Evolutionary conservation across 2,797 vertebrate genomes (phyloP).

Genomic region (Fringilla coelebs): DNA sequence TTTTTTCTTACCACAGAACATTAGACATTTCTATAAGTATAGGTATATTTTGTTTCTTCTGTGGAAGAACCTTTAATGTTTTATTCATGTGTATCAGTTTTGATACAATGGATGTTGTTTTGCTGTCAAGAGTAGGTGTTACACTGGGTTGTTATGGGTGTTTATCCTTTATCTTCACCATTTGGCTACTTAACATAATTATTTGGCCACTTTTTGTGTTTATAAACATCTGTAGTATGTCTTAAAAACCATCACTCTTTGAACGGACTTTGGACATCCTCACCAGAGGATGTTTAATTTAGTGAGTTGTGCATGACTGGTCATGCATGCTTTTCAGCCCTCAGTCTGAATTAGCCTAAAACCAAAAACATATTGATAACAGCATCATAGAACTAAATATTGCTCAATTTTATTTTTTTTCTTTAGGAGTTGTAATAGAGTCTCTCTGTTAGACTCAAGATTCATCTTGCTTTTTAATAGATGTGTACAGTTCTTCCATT

Average conservation of each 20-base stretch:
- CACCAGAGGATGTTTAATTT: neutral
- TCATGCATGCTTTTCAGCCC: neutral
- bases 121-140: neutral
- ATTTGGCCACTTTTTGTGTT: neutral
- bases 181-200: neutral
- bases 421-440: neutral
- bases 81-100: neutral
- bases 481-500: neutral
- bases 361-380: neutral
- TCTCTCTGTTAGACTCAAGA: neutral
- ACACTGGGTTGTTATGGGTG: neutral
- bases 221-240: neutral
- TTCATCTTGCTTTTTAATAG: neutral
- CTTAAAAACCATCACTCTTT: neutral
- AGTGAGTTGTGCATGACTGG: neutral
- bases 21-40: neutral
- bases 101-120: neutral
- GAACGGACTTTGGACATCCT: neutral
- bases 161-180: neutral
- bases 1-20: neutral
- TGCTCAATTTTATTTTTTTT: too few species aligned
- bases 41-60: neutral
- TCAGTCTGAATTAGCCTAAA: neutral
- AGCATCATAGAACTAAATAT: neutral
- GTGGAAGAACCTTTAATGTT: neutral